Evolutionary conservation across 2,888 invertebrate species (phyloP).

Genomic region (Gari tellinella): DNA sequence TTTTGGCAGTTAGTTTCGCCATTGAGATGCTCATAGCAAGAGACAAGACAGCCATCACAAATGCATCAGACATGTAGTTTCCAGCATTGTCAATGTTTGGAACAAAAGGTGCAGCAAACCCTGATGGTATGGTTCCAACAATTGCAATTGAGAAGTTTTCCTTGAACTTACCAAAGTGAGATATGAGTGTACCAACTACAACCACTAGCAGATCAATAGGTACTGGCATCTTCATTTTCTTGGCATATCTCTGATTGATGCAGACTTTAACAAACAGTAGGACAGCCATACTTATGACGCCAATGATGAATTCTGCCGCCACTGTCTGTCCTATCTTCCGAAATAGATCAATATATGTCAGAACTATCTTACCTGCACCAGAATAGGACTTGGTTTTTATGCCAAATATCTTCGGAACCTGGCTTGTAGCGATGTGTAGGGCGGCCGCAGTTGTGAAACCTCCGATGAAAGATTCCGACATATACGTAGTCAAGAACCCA

Average conservation of each 20-base stretch:
- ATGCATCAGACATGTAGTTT: constrained; percentile 53
- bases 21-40: constrained; percentile 74
- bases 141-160: constrained; percentile 55
- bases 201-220: constrained; percentile 81
- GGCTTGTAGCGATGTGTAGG: constrained; percentile 68
- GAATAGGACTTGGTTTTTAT: constrained; percentile 45
- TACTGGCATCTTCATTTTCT: constrained; percentile 75
- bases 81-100: constrained; percentile 57
- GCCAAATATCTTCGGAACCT: constrained; percentile 62
- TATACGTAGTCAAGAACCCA: constrained; percentile 70
- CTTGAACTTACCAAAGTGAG: constrained; percentile 68
- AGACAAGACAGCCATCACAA: constrained; percentile 70
- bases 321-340: constrained; percentile 87
- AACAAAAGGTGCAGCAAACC: constrained; percentile 68
- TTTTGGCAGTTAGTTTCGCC: constrained; percentile 82
- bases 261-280: constrained; percentile 86
- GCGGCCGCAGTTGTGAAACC: constrained; percentile 73
- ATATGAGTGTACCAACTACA: constrained; percentile 69
- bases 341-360: constrained; percentile 88
- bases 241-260: constrained; percentile 72
- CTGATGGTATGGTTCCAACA: constrained; percentile 72
- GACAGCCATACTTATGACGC: constrained; percentile 87
- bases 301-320: constrained; percentile 88
- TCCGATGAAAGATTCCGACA: constrained; percentile 70
- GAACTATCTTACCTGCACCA: constrained; percentile 60